These are phyloP conservation scores for Phaenicophaeus curvirostris DNA, from an alignment of 2,797 vertebrate genomes.

Conservation along the genomic window DNA sequence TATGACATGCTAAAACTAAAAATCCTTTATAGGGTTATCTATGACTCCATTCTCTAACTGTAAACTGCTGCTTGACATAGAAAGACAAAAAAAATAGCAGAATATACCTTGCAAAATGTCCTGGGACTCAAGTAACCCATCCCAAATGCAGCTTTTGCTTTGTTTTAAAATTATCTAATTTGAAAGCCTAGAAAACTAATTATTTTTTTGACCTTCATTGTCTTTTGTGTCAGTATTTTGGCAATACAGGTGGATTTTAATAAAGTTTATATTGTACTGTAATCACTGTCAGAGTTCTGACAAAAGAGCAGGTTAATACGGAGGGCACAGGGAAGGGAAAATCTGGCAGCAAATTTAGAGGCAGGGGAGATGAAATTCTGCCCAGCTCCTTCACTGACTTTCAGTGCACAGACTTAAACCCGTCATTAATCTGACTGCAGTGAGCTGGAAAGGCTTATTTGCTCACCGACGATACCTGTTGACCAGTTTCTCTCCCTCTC, in stretches of 20 bases:
- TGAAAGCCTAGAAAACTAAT: conserved; percentile 20
- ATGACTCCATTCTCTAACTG: background rate
- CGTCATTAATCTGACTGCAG: rapidly evolving
- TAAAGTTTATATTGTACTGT: background rate
- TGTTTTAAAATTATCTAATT: background rate
- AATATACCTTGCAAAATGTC: background rate
- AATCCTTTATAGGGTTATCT: background rate
- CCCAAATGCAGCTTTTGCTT: background rate
- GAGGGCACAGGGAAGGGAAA: background rate
- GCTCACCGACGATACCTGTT: conserved; percentile 64
- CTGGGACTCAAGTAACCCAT: background rate
- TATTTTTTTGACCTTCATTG: background rate
- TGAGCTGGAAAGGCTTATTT: background rate
- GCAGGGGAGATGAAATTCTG: background rate
- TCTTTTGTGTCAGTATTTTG: background rate
- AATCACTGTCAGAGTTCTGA: background rate
- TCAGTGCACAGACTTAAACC: background rate
- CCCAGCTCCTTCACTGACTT: background rate
- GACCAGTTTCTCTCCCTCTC: conserved; percentile 25
- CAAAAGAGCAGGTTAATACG: background rate
- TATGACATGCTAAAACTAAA: background rate
- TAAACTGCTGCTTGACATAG: background rate
- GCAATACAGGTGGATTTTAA: background rate
- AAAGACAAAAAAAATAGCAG: background rate
- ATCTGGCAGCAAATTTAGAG: background rate